Conservation (phyloP, 2,797 vertebrate genomes). For the Catostomus latipinnis region DNA sequence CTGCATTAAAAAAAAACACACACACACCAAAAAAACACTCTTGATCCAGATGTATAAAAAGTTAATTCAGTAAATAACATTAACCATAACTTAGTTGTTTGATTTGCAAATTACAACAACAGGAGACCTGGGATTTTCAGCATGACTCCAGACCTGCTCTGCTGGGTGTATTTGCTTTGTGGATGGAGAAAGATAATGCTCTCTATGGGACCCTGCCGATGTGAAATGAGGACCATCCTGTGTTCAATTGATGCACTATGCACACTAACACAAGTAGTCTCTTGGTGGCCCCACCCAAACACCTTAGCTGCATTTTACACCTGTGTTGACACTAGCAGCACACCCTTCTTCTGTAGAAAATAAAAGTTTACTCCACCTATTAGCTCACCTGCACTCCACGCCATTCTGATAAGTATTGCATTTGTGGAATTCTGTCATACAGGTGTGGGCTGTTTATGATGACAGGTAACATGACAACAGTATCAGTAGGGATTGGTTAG, state of each 20-base stretch:
- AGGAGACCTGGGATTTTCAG: conserved; percentile 14
- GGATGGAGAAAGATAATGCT: conserved; percentile 35
- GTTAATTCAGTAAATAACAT: no score
- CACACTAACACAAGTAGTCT: conserved; percentile 60
- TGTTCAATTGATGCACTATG: conserved; percentile 69
- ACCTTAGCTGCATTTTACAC: conserved; percentile 62
- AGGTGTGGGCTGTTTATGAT: conserved; percentile 41
- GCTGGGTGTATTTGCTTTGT: conserved; percentile 27
- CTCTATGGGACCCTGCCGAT: conserved; percentile 59
- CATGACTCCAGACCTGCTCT: conserved; percentile 28
- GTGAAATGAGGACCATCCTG: conserved; percentile 62
- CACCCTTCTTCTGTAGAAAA: conserved; percentile 59
- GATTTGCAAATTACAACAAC: conserved; percentile 18
- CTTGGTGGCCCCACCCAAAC: conserved; percentile 61
- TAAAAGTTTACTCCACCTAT: conserved; percentile 56
- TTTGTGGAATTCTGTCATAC: conserved; percentile 29
- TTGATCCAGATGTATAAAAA: not conserved
- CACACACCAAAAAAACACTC: conserved; percentile 34
- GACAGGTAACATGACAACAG: not conserved
- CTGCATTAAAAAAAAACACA: no score
- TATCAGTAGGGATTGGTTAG: conserved; percentile 1
- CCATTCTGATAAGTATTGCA: not conserved
- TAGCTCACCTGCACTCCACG: not conserved
- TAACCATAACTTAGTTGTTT: not conserved
- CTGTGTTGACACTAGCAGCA: conserved; percentile 75